Percentiles rank a stretch among this genome's conserved stretches.
These are phyloP conservation scores for Girardinichthys multiradiatus DNA, from an alignment of 2,113 vertebrate species.

Conservation along the genomic window DNA sequence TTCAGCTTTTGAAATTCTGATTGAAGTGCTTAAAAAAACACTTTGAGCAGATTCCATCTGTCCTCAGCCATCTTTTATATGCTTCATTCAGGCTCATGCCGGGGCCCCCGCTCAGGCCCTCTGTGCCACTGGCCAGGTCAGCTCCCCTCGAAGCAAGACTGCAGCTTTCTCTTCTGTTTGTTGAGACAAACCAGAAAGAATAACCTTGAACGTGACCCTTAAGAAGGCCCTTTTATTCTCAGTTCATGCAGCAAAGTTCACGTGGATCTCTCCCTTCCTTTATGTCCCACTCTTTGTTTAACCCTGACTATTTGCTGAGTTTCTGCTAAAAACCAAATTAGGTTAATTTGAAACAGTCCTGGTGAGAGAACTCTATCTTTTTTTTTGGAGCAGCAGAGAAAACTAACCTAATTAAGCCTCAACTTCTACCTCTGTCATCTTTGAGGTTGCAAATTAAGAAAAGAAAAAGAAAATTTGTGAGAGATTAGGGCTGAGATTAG, in stretches of 20 bases:
- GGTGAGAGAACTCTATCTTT: constrained; percentile 77
- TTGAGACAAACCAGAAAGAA: constrained; percentile 59
- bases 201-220: constrained; percentile 74
- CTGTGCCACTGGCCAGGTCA: constrained; percentile 40
- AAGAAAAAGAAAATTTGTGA: constrained; percentile 70
- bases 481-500: constrained; percentile 78
- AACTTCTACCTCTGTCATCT: constrained; percentile 66
- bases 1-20: not conserved
- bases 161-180: constrained; percentile 67
- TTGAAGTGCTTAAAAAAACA: not conserved
- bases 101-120: constrained; percentile 38
- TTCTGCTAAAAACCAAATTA: constrained; percentile 82
- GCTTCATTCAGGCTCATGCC: constrained; percentile 43
- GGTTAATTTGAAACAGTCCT: constrained; percentile 78
- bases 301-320: constrained; percentile 75
- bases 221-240: constrained; percentile 61
- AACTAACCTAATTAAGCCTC: constrained; percentile 82
- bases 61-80: constrained; percentile 5
- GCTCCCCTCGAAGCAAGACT: constrained; percentile 58
- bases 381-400: constrained; percentile 68
- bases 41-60: not conserved
- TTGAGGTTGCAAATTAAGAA: constrained; percentile 76
- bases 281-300: constrained; percentile 70
- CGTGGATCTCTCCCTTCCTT: constrained; percentile 50
- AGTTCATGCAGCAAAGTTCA: constrained; percentile 54